Conservation (phyloP, 2,888 invertebrate genomes). For the Brachylomia viminalis region DNA sequence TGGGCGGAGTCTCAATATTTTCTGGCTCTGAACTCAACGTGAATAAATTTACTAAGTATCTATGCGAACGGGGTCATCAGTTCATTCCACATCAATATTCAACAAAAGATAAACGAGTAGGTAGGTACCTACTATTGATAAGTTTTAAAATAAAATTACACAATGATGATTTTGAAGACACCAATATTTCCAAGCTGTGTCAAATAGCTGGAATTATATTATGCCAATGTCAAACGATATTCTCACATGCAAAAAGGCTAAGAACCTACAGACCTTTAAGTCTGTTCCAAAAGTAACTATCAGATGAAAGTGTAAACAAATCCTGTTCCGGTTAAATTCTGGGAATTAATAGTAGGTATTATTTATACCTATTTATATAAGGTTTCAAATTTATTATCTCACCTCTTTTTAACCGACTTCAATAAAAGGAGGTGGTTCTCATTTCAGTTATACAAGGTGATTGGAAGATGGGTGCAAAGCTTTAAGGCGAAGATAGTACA, state of each 20-base stretch:
- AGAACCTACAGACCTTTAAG: too few relatives aligned
- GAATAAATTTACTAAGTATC: conserved; percentile 9
- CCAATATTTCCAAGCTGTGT: neutral
- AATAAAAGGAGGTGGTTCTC: too few relatives aligned
- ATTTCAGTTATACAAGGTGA: too few relatives aligned
- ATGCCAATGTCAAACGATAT: conserved; percentile 30
- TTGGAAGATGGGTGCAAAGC: too few relatives aligned
- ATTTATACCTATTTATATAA: neutral
- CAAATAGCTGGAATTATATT: conserved; percentile 12
- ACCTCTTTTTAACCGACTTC: neutral
- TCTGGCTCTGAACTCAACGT: conserved; percentile 62
- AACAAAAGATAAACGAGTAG: conserved; percentile 47
- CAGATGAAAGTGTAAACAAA: neutral
- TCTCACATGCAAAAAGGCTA: neutral
- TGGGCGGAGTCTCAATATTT: conserved; percentile 42
- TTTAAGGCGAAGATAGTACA: too few relatives aligned
- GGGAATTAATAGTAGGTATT: neutral
- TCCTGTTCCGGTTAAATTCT: too few relatives aligned
- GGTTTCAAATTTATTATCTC: neutral
- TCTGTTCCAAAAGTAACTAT: neutral
- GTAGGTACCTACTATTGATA: conserved; percentile 16
- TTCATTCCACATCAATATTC: conserved; percentile 39
- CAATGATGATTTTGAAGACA: conserved; percentile 21
- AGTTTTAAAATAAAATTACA: conserved; percentile 29
- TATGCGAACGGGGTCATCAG: conserved; percentile 37